Base-by-base conservation (phyloP, 2,113 vertebrate species). In the Antechinus flavipes region DNA sequence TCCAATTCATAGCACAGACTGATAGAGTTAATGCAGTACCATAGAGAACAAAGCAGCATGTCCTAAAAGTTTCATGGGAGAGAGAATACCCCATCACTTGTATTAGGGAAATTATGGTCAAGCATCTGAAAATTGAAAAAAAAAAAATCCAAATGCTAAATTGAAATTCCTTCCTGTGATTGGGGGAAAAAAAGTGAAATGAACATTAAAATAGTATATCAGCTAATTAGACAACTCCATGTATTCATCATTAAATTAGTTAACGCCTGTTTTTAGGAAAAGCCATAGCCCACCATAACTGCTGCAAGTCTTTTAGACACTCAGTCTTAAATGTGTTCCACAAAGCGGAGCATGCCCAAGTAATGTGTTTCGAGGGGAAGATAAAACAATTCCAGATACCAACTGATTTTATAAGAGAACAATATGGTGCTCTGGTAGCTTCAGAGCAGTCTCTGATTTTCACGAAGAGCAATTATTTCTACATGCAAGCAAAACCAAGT, bases 31-130 rank as follows among this genome's bases (percentile, higher is more conserved):
- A 92, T 90, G 91, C 56, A 91, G 95, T 97, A 93, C 76, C 93
- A 25, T 92, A 91, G 35, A 98, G 94, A 96, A 96, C 93, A 97
- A 96, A 97, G 90, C 91, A 95, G 27, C 22, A 46, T 96, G 92
- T 95, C 96, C 96, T 97, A 96, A 96, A 96, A 96, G 91, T 96
- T 55, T 96, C 58, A 27, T 6, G 2, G 68, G 89, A 58, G 94
- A 46, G 68, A 35, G 16, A 96, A 97, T 95, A 91, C 92, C 68
- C 90, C 97, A 94, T 95, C 92, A 53, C 68, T 55, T 95, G 9
- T 47, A 93, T 25, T 95, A 49, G 96, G 35, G 61, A 42, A 94
- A 46, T 93, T 95, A 95, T 90, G 89, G 97, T 90, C 90, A 89
- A 96, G 90, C 54, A 84, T 52, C 90, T 91, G 92, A 30, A 94